Percentiles rank a stretch among this genome's conserved stretches.
phyloP scores from a whole-genome alignment of 2,888 invertebrate genomes.

The Andrena minutula region DNA sequence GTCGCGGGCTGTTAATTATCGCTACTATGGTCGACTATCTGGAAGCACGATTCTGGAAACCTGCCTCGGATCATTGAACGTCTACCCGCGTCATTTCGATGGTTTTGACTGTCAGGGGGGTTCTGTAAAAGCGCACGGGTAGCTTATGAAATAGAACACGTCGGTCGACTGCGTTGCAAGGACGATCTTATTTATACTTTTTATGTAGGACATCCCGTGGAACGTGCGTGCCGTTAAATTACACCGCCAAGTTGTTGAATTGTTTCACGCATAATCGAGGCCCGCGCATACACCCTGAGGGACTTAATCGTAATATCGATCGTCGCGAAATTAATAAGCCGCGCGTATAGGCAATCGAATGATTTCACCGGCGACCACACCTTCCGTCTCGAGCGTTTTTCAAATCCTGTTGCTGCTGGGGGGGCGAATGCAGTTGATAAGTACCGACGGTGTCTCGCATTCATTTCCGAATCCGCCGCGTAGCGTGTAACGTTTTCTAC shows the following conservation, averaged over 20 bases:
- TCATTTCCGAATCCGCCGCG: conserved; percentile 17
- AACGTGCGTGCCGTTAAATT: conserved; percentile 36
- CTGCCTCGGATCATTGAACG: conserved; percentile 40
- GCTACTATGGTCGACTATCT: conserved; percentile 34
- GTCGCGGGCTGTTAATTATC: conserved; percentile 11
- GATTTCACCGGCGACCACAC: conserved; percentile 6
- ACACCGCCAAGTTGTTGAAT: conserved; percentile 36
- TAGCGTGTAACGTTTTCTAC: conserved; percentile 43
- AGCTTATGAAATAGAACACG: conserved; percentile 8
- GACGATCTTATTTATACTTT: conserved; percentile 55
- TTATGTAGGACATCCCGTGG: conserved; percentile 45
- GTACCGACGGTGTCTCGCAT: conserved; percentile 17
- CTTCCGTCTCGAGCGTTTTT: neutral
- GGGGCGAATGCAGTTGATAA: too few species aligned
- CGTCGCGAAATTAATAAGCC: conserved; percentile 39
- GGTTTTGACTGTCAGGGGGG: neutral
- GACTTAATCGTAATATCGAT: conserved; percentile 58
- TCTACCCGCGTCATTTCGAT: conserved; percentile 12
- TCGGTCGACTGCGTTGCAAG: conserved; percentile 47
- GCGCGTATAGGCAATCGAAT: conserved; percentile 26
- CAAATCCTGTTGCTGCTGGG: too few species aligned
- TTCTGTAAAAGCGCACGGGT: conserved; percentile 17
- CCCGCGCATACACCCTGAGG: conserved; percentile 37
- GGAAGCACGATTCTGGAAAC: conserved; percentile 24
- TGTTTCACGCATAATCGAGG: conserved; percentile 38